Base-by-base conservation (phyloP, 2,113 vertebrate genomes). In the Acrocephalus arundinaceus region DNA sequence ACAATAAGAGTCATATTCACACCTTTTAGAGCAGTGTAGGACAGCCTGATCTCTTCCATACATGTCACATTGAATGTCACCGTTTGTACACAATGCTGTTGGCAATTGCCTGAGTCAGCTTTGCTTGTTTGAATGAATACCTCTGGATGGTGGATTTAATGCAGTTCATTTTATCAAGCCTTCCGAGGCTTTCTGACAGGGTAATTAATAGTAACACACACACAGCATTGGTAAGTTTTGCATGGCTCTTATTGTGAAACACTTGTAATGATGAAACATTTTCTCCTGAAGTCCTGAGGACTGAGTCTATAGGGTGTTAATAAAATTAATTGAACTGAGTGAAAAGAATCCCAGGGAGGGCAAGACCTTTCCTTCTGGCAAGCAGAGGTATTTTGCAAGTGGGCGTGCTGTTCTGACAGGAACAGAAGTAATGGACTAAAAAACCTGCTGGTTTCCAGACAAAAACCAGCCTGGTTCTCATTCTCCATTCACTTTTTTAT, bases 361-460 rank as follows among this genome's bases (percentile, higher is more conserved):
- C 41, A 95, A 91, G 81, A 92, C 57, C 78, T 92, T 90, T 83
- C 21, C 19, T 87, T 86, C 73, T 93, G 84, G 45, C 77, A 92
- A 89, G 35, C 14, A 37, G 30, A 71, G 22, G 61, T 75, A 41
- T 75, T 87, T 68, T 68, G 73, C 61, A 43, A 78, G 45, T 59
- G 73, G 52, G 5, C 0, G 15, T 84, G 19, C 31, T 87, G 22
- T 46, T 94, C 73, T 89, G 86, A 65, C 28, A 89, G n/a, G 31
- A 92, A 48, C 33, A 77, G 68, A 41, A 92, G n/a, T 14, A 59
- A 54, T 10, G 31, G 76, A 75, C 15, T 68, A 7, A 55, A 92
- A 80, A 57, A 10, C 13, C 57, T 49, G 13, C 27, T 81, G 43
- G 8, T 84, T 74, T 81, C 77, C 62, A 59, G 25, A 55, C 55